Evolutionary conservation across 1,140 invertebrate genomes (phyloP).

Genomic region (Rhysida immarginata): DNA sequence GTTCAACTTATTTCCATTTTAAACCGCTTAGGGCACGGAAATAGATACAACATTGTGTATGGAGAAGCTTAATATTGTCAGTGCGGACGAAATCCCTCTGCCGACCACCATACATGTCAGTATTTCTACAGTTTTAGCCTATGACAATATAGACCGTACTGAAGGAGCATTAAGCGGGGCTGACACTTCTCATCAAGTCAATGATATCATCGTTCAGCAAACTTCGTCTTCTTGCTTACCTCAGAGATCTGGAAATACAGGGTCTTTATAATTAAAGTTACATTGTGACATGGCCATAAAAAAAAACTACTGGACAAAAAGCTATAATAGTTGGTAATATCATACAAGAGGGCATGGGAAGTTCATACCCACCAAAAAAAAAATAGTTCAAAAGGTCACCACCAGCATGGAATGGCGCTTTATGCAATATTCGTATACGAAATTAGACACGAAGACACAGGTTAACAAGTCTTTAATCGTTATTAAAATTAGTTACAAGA

Average conservation of each 20-base stretch:
- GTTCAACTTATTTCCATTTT: constrained; percentile 10
- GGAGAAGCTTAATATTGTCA: constrained; percentile 5
- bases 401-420: too few relatives aligned
- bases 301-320: too few relatives aligned
- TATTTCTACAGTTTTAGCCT: constrained; percentile 15
- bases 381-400: too few relatives aligned
- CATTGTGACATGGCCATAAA: too few relatives aligned
- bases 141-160: constrained; percentile 19
- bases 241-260: not conserved
- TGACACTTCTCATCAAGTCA: constrained; percentile 19
- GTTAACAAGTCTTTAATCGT: too few relatives aligned
- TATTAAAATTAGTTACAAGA: too few relatives aligned
- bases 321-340: too few relatives aligned
- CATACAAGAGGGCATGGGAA: too few relatives aligned
- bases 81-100: not conserved
- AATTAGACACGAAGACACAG: too few relatives aligned
- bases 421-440: too few relatives aligned
- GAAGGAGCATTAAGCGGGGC: constrained; percentile 19
- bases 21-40: constrained; percentile 13
- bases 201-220: constrained; percentile 18
- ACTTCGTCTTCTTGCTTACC: not conserved
- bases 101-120: constrained; percentile 11
- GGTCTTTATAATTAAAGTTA: not conserved
- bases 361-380: too few relatives aligned
- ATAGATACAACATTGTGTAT: constrained; percentile 12